These are phyloP conservation scores for Cydia strobilella DNA, from an alignment of 1,140 invertebrate species.

Conservation along the genomic window DNA sequence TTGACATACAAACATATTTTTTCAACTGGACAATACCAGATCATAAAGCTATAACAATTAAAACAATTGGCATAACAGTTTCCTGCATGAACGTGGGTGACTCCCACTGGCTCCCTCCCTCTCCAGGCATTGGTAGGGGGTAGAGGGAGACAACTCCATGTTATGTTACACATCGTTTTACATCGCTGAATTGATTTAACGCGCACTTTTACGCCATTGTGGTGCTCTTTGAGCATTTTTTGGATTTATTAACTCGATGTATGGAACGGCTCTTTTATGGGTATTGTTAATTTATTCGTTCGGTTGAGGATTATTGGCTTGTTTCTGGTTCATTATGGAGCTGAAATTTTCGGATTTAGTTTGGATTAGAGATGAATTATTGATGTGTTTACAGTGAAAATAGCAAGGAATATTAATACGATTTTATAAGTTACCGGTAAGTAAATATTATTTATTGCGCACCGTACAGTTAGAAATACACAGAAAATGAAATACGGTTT, in stretches of 20 bases:
- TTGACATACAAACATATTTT: not conserved
- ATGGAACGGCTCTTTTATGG: conserved; percentile 24
- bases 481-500: no score
- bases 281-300: conserved; percentile 12
- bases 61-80: conserved; percentile 36
- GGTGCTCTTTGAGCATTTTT: conserved; percentile 32
- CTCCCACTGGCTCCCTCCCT: conserved; percentile 20
- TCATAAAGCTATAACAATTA: conserved; percentile 37
- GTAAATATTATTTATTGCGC: no score
- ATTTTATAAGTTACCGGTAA: no score
- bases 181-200: conserved; percentile 40
- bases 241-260: conserved; percentile 30
- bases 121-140: not conserved
- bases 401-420: no score
- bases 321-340: not conserved
- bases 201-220: conserved; percentile 37
- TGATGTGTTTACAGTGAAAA: no score
- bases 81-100: conserved; percentile 31
- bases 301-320: not conserved
- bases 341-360: not conserved
- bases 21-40: conserved; percentile 15
- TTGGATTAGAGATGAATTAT: not conserved
- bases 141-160: conserved; percentile 20
- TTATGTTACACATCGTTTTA: conserved; percentile 37
- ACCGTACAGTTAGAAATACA: no score